phyloP scores from a whole-genome alignment of 2,113 vertebrate species.

The Cyprinus carpio region DNA sequence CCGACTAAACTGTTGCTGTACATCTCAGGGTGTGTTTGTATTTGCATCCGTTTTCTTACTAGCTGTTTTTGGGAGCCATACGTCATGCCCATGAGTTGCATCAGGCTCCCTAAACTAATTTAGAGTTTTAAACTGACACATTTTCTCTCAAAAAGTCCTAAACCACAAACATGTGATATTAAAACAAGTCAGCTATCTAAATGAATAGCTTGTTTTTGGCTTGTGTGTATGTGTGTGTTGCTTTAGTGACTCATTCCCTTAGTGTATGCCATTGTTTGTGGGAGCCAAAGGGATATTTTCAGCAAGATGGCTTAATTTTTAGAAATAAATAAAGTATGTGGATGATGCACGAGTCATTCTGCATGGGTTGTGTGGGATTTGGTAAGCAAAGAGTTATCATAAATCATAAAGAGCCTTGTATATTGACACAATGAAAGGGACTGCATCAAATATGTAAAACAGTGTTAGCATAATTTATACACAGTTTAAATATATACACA shows the following conservation, averaged over 20 bases:
- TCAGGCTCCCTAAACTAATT: not conserved
- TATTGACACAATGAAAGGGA: not conserved
- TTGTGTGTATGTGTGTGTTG: conserved; percentile 25
- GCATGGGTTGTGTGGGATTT: not conserved
- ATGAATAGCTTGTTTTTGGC: conserved; percentile 14
- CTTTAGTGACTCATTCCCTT: conserved; percentile 26
- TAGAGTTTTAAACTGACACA: not conserved
- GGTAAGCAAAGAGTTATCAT: not conserved
- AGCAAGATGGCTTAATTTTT: not conserved
- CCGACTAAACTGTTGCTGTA: conserved; percentile 49
- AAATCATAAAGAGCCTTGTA: not conserved
- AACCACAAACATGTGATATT: not conserved
- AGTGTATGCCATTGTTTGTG: conserved; percentile 17
- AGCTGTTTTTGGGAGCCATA: not conserved
- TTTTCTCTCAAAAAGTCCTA: not conserved
- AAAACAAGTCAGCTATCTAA: not conserved
- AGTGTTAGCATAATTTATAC: not conserved
- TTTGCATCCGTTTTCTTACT: conserved; percentile 5
- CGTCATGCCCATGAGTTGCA: not conserved
- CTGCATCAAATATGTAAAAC: not conserved
- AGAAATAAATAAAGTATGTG: conserved; percentile 16
- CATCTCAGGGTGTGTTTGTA: conserved; percentile 37
- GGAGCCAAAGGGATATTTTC: not conserved
- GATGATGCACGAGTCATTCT: conserved; percentile 17
- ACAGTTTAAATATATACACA: not conserved